Evolutionary conservation across 2,888 invertebrate species (phyloP), one percentile per base, ranked within the genome.

Genomic region (Hyposoter dolosus): DNA sequence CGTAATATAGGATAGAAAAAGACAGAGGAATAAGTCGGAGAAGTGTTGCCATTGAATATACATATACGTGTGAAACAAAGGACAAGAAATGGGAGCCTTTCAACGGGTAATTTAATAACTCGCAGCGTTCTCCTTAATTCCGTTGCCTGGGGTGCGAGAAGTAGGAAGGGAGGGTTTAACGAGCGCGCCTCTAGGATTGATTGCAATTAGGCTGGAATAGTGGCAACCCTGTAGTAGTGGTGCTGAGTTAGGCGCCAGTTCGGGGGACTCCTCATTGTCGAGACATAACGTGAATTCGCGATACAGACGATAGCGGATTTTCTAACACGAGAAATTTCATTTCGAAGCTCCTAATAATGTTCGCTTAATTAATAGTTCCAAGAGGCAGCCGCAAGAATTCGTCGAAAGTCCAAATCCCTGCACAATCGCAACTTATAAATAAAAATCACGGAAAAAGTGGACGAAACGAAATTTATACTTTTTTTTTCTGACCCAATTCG

Each of bases 161-260:
- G 66, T 40, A 75, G 56, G 74, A 35, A 75, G 68, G 53, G 82
- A 23, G 43, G 68, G 43, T 28, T 85, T 90, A 90, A 90, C 89
- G 90, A 91, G 88, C 89, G 88, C 83, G 88, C 83, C 86, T 86
- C 86, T 86, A 88, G 88, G 89, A 91, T 88, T 90, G 89, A 90
- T 91, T 89, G 90, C 91, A 91, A 91, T 91, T 90, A 91, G 89
- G 84, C 82, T 75, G 60, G 81, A 82, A 86, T 75, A 81, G 83
- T 86, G 81, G 82, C 74, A 79, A 63, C 17, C n/a, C 53, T 68
- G 60, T 66, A 47, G 68, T 53, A 66, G 81, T 45, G 43, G 45
- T 78, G 68, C 77, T 53, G 83, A 78, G 81, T 83, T 83, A 78
- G 82, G 75, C 72, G 77, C 72, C 72, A 84, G 78, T 74, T 82